A percentile compares a stretch with the other conserved stretches of the same genome.
phyloP scores from a whole-genome alignment of 1,140 invertebrate species.

The Drosophila ambigua region DNA sequence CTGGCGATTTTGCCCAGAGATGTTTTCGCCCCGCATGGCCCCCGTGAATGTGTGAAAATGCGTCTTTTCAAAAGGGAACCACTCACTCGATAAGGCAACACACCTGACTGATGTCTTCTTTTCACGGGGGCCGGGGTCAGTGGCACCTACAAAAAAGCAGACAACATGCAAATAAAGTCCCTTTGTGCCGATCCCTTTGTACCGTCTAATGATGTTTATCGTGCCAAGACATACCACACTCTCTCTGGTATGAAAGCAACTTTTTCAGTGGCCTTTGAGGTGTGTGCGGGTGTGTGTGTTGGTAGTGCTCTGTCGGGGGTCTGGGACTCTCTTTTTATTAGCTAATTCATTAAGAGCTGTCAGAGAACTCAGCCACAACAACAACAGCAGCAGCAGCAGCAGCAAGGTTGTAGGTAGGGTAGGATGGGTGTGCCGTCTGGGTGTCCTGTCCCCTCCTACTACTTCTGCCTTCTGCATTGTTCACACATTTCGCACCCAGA shows the following conservation, averaged over 20 bases:
- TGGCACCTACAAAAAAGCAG: constrained; percentile 67
- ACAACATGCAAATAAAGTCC: constrained; percentile 78
- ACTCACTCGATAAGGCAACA: constrained; percentile 61
- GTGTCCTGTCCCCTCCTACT: neutral
- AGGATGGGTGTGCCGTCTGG: constrained; percentile 11
- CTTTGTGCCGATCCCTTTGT: constrained; percentile 66
- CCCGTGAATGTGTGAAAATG: constrained; percentile 54
- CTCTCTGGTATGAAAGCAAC: constrained; percentile 41
- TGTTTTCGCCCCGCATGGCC: too few relatives aligned
- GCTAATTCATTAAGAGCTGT: constrained; percentile 77
- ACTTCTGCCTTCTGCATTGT: constrained; percentile 40
- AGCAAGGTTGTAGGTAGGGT: neutral
- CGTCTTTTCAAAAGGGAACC: constrained; percentile 60
- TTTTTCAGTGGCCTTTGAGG: too few relatives aligned
- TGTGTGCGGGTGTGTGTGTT: too few relatives aligned
- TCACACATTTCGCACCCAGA: constrained; percentile 56
- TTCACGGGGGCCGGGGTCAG: constrained; percentile 52
- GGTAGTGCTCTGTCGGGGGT: neutral
- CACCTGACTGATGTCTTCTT: constrained; percentile 39
- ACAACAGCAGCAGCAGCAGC: constrained; percentile 1
- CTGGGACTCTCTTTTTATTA: constrained; percentile 56
- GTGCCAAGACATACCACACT: constrained; percentile 53
- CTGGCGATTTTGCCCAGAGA: constrained; percentile 6
- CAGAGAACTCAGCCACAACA: constrained; percentile 34
- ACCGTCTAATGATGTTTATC: constrained; percentile 76